phyloP scores from a whole-genome alignment of 2,888 invertebrate species.

The Acanthococcus lagerstroemiae region DNA sequence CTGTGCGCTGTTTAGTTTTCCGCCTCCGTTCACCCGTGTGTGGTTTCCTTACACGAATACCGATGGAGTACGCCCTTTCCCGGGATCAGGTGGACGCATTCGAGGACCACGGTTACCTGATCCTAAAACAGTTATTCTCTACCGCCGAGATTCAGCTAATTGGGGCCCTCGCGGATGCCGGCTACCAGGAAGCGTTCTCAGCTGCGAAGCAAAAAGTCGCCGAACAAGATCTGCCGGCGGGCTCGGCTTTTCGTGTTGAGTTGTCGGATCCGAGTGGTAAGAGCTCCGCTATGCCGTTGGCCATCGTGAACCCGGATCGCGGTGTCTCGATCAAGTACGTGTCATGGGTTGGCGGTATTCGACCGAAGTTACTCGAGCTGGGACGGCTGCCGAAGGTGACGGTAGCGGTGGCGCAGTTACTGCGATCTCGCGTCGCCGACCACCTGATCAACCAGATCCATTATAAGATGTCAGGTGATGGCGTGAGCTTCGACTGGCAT shows the following conservation, averaged over 20 bases:
- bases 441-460: slow-evolving; percentile 9
- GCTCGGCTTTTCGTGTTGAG: neutral
- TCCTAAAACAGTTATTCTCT: neutral
- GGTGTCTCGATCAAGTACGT: neutral
- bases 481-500: slow-evolving; percentile 6
- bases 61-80: neutral
- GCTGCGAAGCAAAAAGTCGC: neutral
- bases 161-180: neutral
- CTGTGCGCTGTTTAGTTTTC: no score
- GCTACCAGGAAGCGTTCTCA: slow-evolving; percentile 5
- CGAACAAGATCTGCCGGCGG: neutral
- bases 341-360: neutral
- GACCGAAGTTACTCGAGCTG: neutral
- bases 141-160: neutral
- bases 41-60: no score
- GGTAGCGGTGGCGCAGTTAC: neutral
- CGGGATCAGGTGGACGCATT: neutral
- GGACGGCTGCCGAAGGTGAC: slow-evolving; percentile 1
- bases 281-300: neutral
- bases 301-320: neutral
- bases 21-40: no score
- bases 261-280: neutral
- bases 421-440: neutral
- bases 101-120: neutral
- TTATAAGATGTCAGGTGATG: neutral